Base-by-base conservation (phyloP, 2,888 invertebrate genomes). In the Plebejus melissa region DNA sequence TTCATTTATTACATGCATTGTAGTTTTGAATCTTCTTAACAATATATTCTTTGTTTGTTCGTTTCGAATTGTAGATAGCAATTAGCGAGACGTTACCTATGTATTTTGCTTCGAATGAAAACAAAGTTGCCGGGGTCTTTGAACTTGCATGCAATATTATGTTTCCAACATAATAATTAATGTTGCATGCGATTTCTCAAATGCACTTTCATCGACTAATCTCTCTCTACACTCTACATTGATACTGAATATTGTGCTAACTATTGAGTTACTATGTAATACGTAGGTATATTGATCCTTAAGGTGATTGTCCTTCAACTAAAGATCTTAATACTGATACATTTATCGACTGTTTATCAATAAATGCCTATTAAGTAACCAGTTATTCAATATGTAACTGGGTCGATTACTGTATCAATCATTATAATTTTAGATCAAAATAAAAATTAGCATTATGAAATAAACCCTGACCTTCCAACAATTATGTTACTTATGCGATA, bases 401-500 rank as follows among this genome's bases (percentile, higher is more conserved):
- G 9, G 60, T n/a, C 58, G 58, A 22, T 58, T 58, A 58, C 58
- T 60, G 60, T 60, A 58, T 58, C 58, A 60, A 60, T 28, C 9
- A 60, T 28, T 28, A 11, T 60, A 60, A 22, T 22, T 22, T 22
- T 22, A 60, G 22, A 32, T 32, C 6, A 16, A 50, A 54, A 22
- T 74, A 41, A n/a, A 41, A 70, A 70, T n/a, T 38, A 1, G 5
- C 38, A 11, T 70, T 70, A 70, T 41, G 70, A 70, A 70, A 70
- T 70, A 38, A 41, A 70, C 70, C n/a, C 70, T 70, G 70, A 70
- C 70, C 70, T 70, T 70, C 70, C 38, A 38, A 70, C 38, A 41
- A 70, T 70, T 28, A 70, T 70, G 38, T 70, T 70, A 38, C 41
- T 70, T 41, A 70, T 70, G n/a, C 38, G 16, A 69, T 69, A 38